Base-by-base conservation (phyloP, 2,888 invertebrate genomes). In the Margaritifera margaritifera region DNA sequence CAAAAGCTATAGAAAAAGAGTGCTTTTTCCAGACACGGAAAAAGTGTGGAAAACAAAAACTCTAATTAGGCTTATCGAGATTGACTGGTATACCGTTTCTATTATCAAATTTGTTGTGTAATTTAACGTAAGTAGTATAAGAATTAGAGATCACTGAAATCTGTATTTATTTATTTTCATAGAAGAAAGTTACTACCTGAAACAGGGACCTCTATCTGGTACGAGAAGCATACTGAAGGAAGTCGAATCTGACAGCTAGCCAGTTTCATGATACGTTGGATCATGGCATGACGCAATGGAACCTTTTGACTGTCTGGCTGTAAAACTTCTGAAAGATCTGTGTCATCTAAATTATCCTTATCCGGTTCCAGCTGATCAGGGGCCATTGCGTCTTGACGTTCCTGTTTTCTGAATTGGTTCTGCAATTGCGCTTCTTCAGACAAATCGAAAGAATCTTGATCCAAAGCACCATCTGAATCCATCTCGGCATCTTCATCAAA, bases 171-270 rank as follows among this genome's bases (percentile, higher is more conserved):
- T 11, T 42, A 42, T 42, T 42, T 42, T 8, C 11, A 42, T 42
- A 42, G 1, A 11, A 11, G 42, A 42, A 11, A 42, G 42, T 11
- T 42, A 8, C 11, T 42, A 42, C 42, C 42, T 11, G 11, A 42
- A 42, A 42, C 42, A 42, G 42, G 42, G n/a, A 80, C 78, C 52
- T 78, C 77, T 4, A 85, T 76, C 19, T 84, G 81, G 54, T 82
- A 79, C 4, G 75, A 76, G 58, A 78, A 81, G 69, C 85, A 85
- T 5, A 85, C 78, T 22, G 81, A 84, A 1, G 81, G 77, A 20
- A 81, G 69, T 27, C 64, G 71, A 6, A 66, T 69, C 11, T 76
- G 58, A 66, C 85, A 85, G n/a, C 74, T 58, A 4, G 73, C 69
- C 22, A 85, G 66, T 15, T 67, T 70, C 80, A 85, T 79, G 25